Evolutionary conservation across 2,888 invertebrate genomes (phyloP).

Genomic region (Temnothorax ravouxi): DNA sequence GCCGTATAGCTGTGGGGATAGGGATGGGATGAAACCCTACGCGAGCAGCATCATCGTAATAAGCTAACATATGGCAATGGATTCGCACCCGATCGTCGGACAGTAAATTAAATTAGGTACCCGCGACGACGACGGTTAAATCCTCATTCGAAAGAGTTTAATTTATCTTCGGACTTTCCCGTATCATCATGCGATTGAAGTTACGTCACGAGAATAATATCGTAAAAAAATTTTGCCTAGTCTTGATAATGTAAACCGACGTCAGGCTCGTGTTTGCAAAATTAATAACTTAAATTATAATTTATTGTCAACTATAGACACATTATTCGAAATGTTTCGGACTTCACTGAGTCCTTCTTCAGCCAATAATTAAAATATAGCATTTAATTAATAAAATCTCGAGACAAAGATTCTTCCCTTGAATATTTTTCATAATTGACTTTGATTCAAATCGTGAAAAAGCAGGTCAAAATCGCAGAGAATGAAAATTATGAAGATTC

Average conservation of each 20-base stretch:
- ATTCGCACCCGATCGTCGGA: not conserved
- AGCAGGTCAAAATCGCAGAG: not conserved
- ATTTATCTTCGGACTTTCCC: not conserved
- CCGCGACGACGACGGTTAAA: not conserved
- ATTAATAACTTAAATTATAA: too few relatives aligned
- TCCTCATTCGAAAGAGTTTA: not conserved
- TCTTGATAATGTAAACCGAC: not conserved
- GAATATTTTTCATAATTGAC: not conserved
- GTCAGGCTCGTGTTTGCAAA: too few relatives aligned
- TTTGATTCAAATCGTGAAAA: not conserved
- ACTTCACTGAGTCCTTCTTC: too few relatives aligned
- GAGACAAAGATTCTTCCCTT: not conserved
- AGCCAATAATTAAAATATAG: too few relatives aligned
- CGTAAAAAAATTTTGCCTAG: not conserved
- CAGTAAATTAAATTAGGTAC: not conserved
- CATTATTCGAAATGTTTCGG: too few relatives aligned
- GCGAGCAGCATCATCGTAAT: not conserved
- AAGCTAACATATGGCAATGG: conserved; percentile 2
- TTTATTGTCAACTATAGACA: too few relatives aligned
- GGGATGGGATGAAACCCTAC: conserved; percentile 11
- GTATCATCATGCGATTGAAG: not conserved
- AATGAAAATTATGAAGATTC: not conserved
- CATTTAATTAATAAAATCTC: not conserved
- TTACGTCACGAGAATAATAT: not conserved
- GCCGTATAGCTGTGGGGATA: not conserved